Evolutionary conservation across 2,888 invertebrate species (phyloP).

Genomic region (Epirrita christyi): DNA sequence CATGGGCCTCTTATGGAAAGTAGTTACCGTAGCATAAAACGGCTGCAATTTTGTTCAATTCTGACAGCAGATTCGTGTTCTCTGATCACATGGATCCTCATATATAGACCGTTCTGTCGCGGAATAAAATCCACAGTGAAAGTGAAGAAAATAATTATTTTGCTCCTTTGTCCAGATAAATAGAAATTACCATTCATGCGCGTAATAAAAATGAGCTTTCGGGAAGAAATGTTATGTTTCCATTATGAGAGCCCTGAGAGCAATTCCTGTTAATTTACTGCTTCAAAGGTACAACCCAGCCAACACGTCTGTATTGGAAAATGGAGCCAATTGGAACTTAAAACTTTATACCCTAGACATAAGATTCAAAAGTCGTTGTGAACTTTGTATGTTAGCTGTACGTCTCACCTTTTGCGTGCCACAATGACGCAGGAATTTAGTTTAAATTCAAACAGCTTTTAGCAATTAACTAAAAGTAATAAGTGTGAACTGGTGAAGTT

Average conservation of each 20-base stretch:
- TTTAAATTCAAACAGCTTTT: constrained; percentile 19
- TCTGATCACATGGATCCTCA: too few relatives aligned
- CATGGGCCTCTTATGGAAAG: too few relatives aligned
- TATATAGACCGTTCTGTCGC: too few relatives aligned
- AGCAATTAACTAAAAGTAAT: constrained; percentile 23
- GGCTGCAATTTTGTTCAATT: too few relatives aligned
- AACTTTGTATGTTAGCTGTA: neutral
- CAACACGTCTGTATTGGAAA: neutral
- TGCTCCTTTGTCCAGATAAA: neutral
- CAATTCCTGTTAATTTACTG: constrained; percentile 27
- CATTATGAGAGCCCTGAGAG: constrained; percentile 24
- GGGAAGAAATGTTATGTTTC: constrained; percentile 17
- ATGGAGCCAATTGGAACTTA: neutral
- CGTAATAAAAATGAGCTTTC: constrained; percentile 14
- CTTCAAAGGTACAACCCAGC: constrained; percentile 1
- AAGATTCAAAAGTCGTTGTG: neutral
- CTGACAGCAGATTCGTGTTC: too few relatives aligned
- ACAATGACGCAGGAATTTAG: constrained; percentile 14
- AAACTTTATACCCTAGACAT: constrained; percentile 1
- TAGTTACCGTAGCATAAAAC: too few relatives aligned
- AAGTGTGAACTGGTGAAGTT: constrained; percentile 9
- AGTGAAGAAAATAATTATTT: neutral
- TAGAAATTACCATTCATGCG: constrained; percentile 2
- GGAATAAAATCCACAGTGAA: too few relatives aligned
- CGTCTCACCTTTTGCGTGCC: constrained; percentile 11